phyloP scores from a whole-genome alignment of 2,888 invertebrate species.

The Sphaeridia pumilis region DNA sequence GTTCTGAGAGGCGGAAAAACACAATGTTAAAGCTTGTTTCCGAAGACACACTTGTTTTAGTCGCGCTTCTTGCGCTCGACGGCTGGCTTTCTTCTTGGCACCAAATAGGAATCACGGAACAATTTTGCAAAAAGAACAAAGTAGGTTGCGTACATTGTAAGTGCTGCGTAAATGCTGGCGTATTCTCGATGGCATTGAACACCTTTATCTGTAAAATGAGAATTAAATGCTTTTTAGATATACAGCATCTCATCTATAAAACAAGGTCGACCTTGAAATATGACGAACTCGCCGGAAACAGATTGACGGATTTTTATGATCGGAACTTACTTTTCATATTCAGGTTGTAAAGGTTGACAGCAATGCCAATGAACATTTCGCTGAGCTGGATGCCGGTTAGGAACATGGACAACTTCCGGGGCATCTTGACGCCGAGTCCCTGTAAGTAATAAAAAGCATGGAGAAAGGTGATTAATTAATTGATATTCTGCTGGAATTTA shows the following conservation, averaged over 20 bases:
- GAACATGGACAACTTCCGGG: slow-evolving; percentile 16
- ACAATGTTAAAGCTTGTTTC: no score
- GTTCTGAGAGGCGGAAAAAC: no score
- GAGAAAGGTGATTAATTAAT: no score
- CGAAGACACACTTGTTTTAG: no score
- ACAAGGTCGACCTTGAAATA: no score
- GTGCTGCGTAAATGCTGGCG: slow-evolving; percentile 17
- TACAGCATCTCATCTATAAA: no score
- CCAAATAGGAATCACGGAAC: slow-evolving; percentile 19
- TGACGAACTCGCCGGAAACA: no score
- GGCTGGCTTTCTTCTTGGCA: not conserved
- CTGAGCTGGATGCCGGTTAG: slow-evolving; percentile 15
- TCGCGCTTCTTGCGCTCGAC: no score
- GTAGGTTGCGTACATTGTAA: slow-evolving; percentile 20
- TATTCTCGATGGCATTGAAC: slow-evolving; percentile 16
- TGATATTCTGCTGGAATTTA: no score
- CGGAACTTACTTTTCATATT: slow-evolving; percentile 17
- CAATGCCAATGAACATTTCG: slow-evolving; percentile 21
- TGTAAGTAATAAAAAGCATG: not conserved
- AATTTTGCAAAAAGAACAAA: slow-evolving; percentile 19
- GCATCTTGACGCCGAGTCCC: slow-evolving; percentile 18
- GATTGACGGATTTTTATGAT: not conserved
- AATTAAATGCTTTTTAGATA: not conserved
- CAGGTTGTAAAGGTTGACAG: slow-evolving; percentile 19
- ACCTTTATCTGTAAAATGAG: slow-evolving; percentile 11